These are phyloP conservation scores for Chrysopilus asiliformis DNA, from an alignment of 2,888 invertebrate species.

Conservation along the genomic window DNA sequence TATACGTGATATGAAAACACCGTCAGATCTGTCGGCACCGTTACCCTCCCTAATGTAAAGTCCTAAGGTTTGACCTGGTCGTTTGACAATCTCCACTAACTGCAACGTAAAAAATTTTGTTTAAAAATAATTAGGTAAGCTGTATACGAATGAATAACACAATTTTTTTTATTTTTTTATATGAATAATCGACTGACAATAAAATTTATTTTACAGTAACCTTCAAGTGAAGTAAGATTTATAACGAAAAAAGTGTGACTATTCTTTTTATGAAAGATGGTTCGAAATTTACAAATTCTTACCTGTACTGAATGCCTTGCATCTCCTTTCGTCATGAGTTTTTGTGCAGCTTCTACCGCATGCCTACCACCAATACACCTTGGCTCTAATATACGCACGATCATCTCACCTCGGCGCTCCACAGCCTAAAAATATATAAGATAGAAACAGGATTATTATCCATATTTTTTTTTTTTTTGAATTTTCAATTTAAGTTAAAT, in stretches of 20 bases:
- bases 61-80: slow-evolving; percentile 96
- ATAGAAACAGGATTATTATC: no score
- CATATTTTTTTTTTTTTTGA: no score
- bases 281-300: no score
- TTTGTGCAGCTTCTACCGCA: slow-evolving; percentile 75
- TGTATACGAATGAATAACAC: no score
- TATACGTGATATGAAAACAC: slow-evolving; percentile 92
- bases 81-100: slow-evolving; percentile 95
- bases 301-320: slow-evolving; percentile 56
- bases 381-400: slow-evolving; percentile 79
- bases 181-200: neutral
- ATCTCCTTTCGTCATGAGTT: slow-evolving; percentile 49
- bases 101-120: no score
- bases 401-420: slow-evolving; percentile 89
- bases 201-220: neutral
- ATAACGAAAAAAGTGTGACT: neutral
- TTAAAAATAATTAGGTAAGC: no score
- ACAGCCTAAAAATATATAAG: slow-evolving; percentile 47
- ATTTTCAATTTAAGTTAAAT: no score
- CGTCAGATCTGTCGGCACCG: slow-evolving; percentile 86
- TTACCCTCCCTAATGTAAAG: slow-evolving; percentile 99
- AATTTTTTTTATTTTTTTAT: neutral
- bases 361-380: slow-evolving; percentile 78
- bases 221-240: no score
- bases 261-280: no score